Evolutionary conservation across 2,888 invertebrate genomes (phyloP), one percentile per base, ranked within the genome.

Genomic region (Erannis defoliaria): DNA sequence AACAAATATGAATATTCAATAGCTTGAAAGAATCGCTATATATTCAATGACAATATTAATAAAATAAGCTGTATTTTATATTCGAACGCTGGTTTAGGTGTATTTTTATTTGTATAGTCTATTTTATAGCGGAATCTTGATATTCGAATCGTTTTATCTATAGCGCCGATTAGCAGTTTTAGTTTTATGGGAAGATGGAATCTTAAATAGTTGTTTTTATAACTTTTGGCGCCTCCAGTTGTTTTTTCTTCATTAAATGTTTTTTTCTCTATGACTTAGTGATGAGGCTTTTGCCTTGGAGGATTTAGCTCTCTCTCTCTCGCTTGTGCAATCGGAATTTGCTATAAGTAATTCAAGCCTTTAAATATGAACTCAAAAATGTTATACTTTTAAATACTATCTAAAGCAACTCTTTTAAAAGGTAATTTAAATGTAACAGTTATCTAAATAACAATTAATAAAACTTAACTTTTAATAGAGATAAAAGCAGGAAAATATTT

Each of bases 1-100:
- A 59, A 38, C 37, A 49, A 40, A 35, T 55, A 67, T 71, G 68
- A 71, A 71, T 71, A 71, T 71, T 67, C 71, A 71, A 66, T 37
- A 55, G 45, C 49, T 57, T 46, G 37, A 54, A 57, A 57, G 57
- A 60, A 63, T 60, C 46, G 58, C 48, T 62, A 59, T 58, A 54
- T 57, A 58, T 58, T 67, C 57, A 60, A 56, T 64, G 62, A 56
- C 50, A 62, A 48, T 48, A 21, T 48, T 57, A 56, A 57, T 62
- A 62, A 62, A 62, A 56, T 62, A 48, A 61, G 40, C 55, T 51
- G 31, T 46, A 51, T 55, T 35, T 61, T 56, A 33, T 51, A 45
- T 55, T 14, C 35, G 6, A 35, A 33, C n/a, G 6, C 8, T 10
- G 14, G 31, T 50, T 55, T 49, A 55, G 50, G 40, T 49, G 43